phyloP scores from a whole-genome alignment of 2,888 invertebrate genomes.

The Xestia rhomboidea region DNA sequence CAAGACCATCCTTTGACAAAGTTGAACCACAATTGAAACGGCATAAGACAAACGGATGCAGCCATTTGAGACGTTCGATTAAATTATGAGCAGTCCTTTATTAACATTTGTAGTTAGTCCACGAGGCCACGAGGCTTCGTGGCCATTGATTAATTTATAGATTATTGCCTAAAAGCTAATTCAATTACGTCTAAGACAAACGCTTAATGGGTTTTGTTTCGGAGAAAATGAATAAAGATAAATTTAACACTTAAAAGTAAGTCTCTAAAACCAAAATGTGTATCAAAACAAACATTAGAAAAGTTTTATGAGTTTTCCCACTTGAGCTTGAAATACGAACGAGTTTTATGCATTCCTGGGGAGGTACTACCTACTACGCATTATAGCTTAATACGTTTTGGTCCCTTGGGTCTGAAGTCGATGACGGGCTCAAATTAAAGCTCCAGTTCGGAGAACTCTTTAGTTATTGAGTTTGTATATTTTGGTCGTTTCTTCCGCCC shows the following conservation, averaged over 20 bases:
- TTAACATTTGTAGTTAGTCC: conserved; percentile 48
- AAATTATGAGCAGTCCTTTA: conserved; percentile 80
- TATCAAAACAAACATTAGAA: conserved; percentile 51
- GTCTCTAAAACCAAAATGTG: conserved; percentile 38
- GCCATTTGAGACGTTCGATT: conserved; percentile 83
- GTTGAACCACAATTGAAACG: conserved; percentile 75
- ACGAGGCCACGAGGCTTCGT: too few relatives aligned
- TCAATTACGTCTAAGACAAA: conserved; percentile 19
- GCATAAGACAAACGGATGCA: conserved; percentile 84
- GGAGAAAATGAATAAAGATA: conserved; percentile 18
- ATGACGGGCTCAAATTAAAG: conserved; percentile 54
- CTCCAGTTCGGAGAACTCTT: conserved; percentile 47
- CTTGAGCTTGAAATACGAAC: conserved; percentile 39
- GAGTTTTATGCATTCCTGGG: conserved; percentile 44
- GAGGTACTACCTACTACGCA: conserved; percentile 28
- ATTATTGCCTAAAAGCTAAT: conserved; percentile 36
- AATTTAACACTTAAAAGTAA: conserved; percentile 53
- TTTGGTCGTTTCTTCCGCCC: conserved; percentile 36
- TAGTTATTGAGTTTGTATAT: conserved; percentile 54
- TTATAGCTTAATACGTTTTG: conserved; percentile 53
- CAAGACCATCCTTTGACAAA: conserved; percentile 70
- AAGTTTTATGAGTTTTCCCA: conserved; percentile 52
- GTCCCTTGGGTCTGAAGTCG: conserved; percentile 39
- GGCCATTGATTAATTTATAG: conserved; percentile 50
- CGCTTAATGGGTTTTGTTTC: conserved; percentile 37